phyloP scores from a whole-genome alignment of 2,113 vertebrate species.

The Mionectes macconnelli region DNA sequence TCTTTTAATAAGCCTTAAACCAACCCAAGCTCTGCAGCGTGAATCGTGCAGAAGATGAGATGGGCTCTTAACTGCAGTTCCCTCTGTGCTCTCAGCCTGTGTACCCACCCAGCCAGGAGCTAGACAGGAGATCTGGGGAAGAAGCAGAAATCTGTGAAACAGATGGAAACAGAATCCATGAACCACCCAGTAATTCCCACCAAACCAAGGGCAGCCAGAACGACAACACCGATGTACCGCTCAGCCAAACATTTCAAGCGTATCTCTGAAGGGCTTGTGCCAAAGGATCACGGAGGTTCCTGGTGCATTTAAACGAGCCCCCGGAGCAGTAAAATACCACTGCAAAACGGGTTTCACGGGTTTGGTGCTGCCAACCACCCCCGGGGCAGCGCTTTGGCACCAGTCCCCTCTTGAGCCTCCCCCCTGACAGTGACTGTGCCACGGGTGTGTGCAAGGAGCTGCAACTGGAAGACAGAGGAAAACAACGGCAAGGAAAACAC shows the following conservation, averaged over 20 bases:
- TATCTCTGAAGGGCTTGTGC: neutral
- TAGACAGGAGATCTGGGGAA: neutral
- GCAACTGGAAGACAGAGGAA: neutral
- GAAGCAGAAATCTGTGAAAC: neutral
- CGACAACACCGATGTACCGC: neutral
- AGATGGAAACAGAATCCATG: slow-evolving; percentile 14
- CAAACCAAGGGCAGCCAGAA: slow-evolving; percentile 3
- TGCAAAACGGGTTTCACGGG: neutral
- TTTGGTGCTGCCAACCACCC: neutral
- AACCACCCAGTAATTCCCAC: neutral
- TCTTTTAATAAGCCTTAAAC: slow-evolving; percentile 23
- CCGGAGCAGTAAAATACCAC: neutral
- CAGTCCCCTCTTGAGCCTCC: neutral
- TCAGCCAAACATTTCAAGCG: neutral
- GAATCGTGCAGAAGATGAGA: neutral
- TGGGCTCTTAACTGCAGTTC: neutral
- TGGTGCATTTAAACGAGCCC: neutral
- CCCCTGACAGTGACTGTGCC: fast-evolving
- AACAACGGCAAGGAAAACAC: neutral
- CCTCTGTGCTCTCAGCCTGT: neutral
- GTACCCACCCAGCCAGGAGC: neutral
- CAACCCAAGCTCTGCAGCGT: neutral
- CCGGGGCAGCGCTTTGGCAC: neutral
- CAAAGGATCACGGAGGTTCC: neutral
- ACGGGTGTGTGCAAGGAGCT: neutral